Evolutionary conservation across 2,797 vertebrate genomes (phyloP), one percentile per base, ranked within the genome.

Genomic region (Aplochiton taeniatus): DNA sequence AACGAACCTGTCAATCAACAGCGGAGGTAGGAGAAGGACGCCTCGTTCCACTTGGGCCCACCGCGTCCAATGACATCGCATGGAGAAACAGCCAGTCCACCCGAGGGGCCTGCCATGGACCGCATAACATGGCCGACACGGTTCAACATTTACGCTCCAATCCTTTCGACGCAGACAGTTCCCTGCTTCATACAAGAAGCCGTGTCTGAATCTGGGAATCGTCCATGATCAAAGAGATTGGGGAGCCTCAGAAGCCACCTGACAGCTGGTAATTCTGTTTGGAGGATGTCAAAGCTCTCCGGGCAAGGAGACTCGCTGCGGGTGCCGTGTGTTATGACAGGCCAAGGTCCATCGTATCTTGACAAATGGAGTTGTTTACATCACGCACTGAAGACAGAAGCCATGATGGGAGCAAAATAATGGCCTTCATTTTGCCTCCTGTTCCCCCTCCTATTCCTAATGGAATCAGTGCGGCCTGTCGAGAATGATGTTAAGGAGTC

Each of bases 341-440:
- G 83, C 79, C 77, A 79, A 80, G 83, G 79, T 87, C 86, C 62
- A 45, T 83, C 79, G 81, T 74, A 80, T 83, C 73, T 75, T 88
- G 88, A 90, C 81, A 76, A 86, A 89, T 88, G 54, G 73, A 85
- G 79, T 81, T 87, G 88, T 91, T 90, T 88, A 87, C 87, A 83
- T 80, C 83, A 70, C 43, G 68, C 73, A 54, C 71, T 8, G 79
- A 69, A 58, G 81, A 72, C 74, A 75, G 72, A 78, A 78, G 85
- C 86, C 79, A 69, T 70, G 78, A 74, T 79, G 75, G 66, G 82
- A 84, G 72, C 67, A 83, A 85, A 86, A 89, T 80, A 70, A 89
- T 89, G 83, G 87, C 74, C 79, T 83, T 87, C 83, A 87, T 85
- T 83, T 83, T 68, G 59, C 64, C 66, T 61, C 75, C 63, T 57